Evolutionary conservation across 2,113 vertebrate genomes (phyloP), one percentile per base, ranked within the genome.

Genomic region (Phaethon lepturus): DNA sequence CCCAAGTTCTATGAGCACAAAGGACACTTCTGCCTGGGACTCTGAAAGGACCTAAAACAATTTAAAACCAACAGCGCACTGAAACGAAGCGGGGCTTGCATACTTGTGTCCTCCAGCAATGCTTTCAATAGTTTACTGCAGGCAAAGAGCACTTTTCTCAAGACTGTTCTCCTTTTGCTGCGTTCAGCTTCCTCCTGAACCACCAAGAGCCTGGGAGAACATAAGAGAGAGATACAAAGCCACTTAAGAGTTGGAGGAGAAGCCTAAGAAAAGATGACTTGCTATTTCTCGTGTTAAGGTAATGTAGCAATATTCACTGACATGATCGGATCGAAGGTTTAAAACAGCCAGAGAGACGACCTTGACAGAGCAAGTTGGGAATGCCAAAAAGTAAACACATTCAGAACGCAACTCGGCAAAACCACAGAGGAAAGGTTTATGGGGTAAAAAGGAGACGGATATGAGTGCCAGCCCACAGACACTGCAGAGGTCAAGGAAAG

Each of bases 221-320:
- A 24, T 1, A 3, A 42, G 13, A 42, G 24, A 1, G 5, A 3
- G 4, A n/a, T 63, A 45, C 22, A n/a, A 42, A 13, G n/a, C 8
- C 20, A 53, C n/a, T 17, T 9, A 15, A 17, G 19, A 42, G 20
- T 6, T 42, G 25, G 53, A 33, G 25, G 4, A 74, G 40, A 31
- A 23, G 53, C 19, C 6, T 26, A 18, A 64, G 56, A 26, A 24
- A 63, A 63, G 35, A 56, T 50, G 15, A 50, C 42, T 38, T 44
- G 35, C 18, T 35, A 18, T 19, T 68, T 38, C 42, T 72, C 31
- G 6, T 2, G 1, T 35, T 5, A 42, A 17, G 23, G 24, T 14
- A 64, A 44, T 12, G 7, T 1, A 31, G 10, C 26, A 38, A 38
- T 6, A 58, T 8, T 33, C 44, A 18, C 28, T 12, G 23, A 59